Conservation (phyloP, 2,888 invertebrate genomes). For the Pharmacophagus antenor region DNA sequence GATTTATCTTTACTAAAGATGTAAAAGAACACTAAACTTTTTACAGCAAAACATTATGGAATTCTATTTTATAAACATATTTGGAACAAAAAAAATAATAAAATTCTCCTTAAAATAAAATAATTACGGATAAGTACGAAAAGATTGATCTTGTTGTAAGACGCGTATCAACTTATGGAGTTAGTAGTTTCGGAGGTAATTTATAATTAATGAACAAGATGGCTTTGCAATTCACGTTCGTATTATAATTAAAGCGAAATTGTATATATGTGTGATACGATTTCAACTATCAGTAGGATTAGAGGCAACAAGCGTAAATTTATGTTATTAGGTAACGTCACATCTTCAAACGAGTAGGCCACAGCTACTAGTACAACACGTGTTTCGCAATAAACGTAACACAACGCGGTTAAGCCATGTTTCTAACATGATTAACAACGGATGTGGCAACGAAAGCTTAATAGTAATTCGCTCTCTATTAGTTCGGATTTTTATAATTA, state of each 20-base stretch:
- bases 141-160: conserved; percentile 16
- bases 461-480: background rate
- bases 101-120: background rate
- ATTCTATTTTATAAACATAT: background rate
- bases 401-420: conserved; percentile 24
- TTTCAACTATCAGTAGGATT: conserved; percentile 28
- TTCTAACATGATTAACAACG: conserved; percentile 26
- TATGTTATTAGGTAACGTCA: conserved; percentile 25
- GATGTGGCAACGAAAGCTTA: conserved; percentile 11
- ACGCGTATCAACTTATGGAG: conserved; percentile 21
- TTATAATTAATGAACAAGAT: conserved; percentile 33
- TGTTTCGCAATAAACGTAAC: conserved; percentile 25
- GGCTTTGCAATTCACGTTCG: conserved; percentile 15
- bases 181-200: conserved; percentile 26
- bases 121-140: conserved; percentile 21
- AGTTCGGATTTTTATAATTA: background rate
- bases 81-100: background rate
- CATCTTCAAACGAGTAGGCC: conserved; percentile 28
- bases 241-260: conserved; percentile 19
- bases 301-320: conserved; percentile 25
- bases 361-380: conserved; percentile 15
- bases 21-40: too few species aligned
- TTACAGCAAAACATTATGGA: background rate
- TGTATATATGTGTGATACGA: conserved; percentile 15
- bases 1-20: too few species aligned